Evolutionary conservation across 2,113 vertebrate species (phyloP).

Genomic region (Upupa epops): DNA sequence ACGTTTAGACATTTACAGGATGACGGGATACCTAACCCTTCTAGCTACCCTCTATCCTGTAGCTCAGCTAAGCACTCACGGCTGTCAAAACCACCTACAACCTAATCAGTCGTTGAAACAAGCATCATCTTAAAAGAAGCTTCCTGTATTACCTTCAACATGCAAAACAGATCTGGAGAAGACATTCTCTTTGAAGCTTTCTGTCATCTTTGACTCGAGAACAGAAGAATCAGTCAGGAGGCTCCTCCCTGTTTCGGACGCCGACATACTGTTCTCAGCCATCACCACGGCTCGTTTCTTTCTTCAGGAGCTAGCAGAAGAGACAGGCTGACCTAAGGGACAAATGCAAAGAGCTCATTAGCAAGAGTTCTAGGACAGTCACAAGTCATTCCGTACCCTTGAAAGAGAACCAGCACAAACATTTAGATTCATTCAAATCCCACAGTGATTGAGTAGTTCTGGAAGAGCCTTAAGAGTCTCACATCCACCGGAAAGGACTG

Average conservation of each 20-base stretch:
- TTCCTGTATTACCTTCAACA: slow-evolving; percentile 80
- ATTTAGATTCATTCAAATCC: neutral
- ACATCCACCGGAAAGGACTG: neutral
- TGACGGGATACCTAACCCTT: neutral
- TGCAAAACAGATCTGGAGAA: slow-evolving; percentile 72
- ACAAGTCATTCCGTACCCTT: neutral
- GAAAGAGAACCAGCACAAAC: neutral
- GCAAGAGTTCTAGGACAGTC: neutral
- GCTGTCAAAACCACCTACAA: neutral
- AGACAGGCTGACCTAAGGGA: neutral
- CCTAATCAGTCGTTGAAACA: neutral
- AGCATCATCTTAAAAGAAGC: neutral
- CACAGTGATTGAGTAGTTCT: neutral
- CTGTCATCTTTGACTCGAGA: slow-evolving; percentile 87
- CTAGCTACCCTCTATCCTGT: neutral
- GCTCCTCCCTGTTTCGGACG: slow-evolving; percentile 78
- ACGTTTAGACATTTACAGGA: too few species aligned
- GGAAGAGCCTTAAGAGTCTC: too few species aligned
- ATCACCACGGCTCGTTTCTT: slow-evolving; percentile 65
- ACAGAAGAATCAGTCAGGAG: slow-evolving; percentile 89
- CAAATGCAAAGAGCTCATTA: neutral
- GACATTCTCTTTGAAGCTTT: slow-evolving; percentile 85
- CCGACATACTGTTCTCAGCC: slow-evolving; percentile 85
- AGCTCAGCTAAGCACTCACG: neutral
- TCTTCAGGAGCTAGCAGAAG: slow-evolving; percentile 31